Evolutionary conservation across 2,888 invertebrate species (phyloP).

Genomic region (Cerastoderma edule): DNA sequence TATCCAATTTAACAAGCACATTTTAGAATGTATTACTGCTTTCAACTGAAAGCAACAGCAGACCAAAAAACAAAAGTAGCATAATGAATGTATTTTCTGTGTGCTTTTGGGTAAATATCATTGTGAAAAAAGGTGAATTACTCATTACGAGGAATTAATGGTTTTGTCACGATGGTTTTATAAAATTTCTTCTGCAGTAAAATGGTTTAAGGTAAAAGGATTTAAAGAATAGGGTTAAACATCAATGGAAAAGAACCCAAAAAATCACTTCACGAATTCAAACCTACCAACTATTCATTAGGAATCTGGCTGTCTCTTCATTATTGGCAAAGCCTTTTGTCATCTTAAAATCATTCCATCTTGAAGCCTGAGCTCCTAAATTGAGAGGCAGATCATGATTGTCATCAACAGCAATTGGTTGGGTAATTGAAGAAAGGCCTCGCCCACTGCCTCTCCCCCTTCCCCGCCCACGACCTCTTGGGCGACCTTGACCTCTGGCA

Average conservation of each 20-base stretch:
- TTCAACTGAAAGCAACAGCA: background rate
- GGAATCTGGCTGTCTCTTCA: constrained; percentile 46
- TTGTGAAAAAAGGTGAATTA: background rate
- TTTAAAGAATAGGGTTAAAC: background rate
- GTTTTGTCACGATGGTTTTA: constrained; percentile 3
- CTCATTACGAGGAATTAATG: constrained; percentile 10
- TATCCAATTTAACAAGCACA: background rate
- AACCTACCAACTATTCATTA: constrained; percentile 46
- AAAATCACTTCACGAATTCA: background rate
- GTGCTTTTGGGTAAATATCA: background rate
- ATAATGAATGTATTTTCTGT: background rate
- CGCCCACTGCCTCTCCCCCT: constrained; percentile 9
- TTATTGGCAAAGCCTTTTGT: constrained; percentile 34
- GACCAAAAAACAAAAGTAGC: background rate
- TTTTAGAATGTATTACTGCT: background rate
- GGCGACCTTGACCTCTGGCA: background rate
- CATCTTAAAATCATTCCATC: constrained; percentile 41
- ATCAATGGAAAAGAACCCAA: background rate
- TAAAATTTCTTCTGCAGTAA: background rate
- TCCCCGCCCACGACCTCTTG: background rate
- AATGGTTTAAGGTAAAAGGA: background rate
- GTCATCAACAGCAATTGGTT: background rate
- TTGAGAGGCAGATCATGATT: background rate
- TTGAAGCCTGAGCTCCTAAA: constrained; percentile 37
- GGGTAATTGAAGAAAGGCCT: background rate